A percentile compares a stretch with the other conserved stretches of the same genome.
These are phyloP conservation scores for Leptinotarsa defecta DNA, from an alignment of 1,140 invertebrate genomes.

Conservation along the genomic window DNA sequence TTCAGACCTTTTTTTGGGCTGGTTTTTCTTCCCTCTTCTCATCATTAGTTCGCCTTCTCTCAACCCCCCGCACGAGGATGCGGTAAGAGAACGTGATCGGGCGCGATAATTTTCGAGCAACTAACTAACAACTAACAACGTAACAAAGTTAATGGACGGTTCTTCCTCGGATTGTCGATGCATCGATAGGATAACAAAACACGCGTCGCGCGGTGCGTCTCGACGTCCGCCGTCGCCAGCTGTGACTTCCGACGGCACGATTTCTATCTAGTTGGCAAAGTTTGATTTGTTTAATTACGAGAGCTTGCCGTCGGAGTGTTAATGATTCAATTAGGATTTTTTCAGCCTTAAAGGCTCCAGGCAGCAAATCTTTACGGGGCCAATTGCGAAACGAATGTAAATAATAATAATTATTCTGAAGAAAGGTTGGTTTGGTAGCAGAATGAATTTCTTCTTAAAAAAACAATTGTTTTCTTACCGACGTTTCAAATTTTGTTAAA, in stretches of 20 bases:
- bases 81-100: slow-evolving; percentile 23
- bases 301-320: no score
- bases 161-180: neutral
- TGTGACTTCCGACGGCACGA: slow-evolving; percentile 11
- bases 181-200: slow-evolving; percentile 1
- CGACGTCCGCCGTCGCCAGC: slow-evolving; percentile 1
- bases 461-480: no score
- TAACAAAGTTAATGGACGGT: slow-evolving; percentile 36
- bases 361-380: no score
- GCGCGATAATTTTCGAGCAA: slow-evolving; percentile 27
- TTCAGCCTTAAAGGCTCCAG: no score
- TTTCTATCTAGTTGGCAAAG: neutral
- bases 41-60: neutral
- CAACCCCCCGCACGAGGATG: neutral
- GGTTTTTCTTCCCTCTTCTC: neutral
- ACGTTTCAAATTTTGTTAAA: no score
- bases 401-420: no score
- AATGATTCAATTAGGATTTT: no score
- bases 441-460: no score
- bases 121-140: slow-evolving; percentile 36
- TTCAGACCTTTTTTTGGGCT: no score
- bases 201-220: neutral
- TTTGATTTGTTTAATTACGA: no score
- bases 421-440: no score
- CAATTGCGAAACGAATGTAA: no score